phyloP scores from a whole-genome alignment of 1,140 invertebrate genomes.

The Xylocopa sonorina region DNA sequence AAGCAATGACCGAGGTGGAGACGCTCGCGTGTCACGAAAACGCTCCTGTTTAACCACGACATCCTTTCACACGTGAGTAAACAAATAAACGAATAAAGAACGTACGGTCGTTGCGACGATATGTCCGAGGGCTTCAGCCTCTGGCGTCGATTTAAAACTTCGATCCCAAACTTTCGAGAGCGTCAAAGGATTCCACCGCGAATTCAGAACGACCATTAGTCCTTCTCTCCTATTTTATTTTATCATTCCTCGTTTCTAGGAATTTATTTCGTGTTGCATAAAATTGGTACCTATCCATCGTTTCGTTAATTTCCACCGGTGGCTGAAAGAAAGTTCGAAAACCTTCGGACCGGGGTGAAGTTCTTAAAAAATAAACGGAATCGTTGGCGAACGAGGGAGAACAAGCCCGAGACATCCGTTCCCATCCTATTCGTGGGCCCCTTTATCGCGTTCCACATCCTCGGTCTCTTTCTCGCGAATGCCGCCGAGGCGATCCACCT shows the following conservation, averaged over 20 bases:
- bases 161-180: neutral
- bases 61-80: constrained; percentile 71
- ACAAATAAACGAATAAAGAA: constrained; percentile 68
- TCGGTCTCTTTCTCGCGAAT: constrained; percentile 43
- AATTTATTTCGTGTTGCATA: neutral
- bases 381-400: constrained; percentile 9
- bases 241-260: neutral
- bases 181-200: neutral
- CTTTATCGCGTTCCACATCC: constrained; percentile 46
- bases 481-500: constrained; percentile 76
- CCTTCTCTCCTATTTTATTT: neutral
- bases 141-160: constrained; percentile 2
- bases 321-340: neutral
- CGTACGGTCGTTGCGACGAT: constrained; percentile 39
- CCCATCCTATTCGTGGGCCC: constrained; percentile 36
- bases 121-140: neutral
- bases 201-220: neutral
- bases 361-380: constrained; percentile 28
- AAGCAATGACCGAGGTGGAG: constrained; percentile 62
- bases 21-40: constrained; percentile 68
- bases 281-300: neutral
- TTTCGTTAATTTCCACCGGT: neutral
- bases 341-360: neutral
- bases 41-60: constrained; percentile 67
- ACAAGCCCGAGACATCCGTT: constrained; percentile 55